Base-by-base conservation (phyloP, 2,113 vertebrate genomes). In the Lasiurus cinereus region DNA sequence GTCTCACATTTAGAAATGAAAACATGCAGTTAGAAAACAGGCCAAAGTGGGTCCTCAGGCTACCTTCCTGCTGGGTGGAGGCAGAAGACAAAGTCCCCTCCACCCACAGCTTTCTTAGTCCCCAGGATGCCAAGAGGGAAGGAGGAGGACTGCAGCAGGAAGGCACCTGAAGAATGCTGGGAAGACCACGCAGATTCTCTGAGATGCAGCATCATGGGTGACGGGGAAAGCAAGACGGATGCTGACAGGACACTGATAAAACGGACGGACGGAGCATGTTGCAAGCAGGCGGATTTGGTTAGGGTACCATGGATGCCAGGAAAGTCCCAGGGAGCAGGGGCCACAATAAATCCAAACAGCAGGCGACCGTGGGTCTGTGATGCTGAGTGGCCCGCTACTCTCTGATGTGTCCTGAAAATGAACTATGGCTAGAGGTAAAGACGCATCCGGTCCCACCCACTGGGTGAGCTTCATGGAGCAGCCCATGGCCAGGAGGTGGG, bases 401-500 rank as follows among this genome's bases (percentile, higher is more conserved):
- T 19, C 0, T 0, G 29, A 29, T 10, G 14, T 5, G 29, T 22
- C 29, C 82, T 15, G 43, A 2, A 24, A 16, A 70, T 8, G 21
- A 83, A 16, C 33, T 0, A 13, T 0, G 24, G 19, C 19, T 5
- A 7, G 29, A 69, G 36, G 3, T 0, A 10, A 52, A 69, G 33
- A 7, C 4, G 5, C 5, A 1, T 1, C 5, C 8, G 69, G 11
- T 6, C 46, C 8, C 0, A 0, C 2, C 6, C 2, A 29, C 18
- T 0, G 2, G 1, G 6, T 2, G 0, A 13, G 66, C 46, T 59
- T 39, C n/a, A 1, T 18, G 15, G 62, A 43, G 13, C 13, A 36
- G 39, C 0, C 27, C 15, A 0, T 0, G 3, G 9, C 33, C 66
- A 2, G 21, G 10, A 24, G 43, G 2, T 9, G 6, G 19, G 43